Base-by-base conservation (phyloP, 2,113 vertebrate species). In the Hippoglossus stenolepis region DNA sequence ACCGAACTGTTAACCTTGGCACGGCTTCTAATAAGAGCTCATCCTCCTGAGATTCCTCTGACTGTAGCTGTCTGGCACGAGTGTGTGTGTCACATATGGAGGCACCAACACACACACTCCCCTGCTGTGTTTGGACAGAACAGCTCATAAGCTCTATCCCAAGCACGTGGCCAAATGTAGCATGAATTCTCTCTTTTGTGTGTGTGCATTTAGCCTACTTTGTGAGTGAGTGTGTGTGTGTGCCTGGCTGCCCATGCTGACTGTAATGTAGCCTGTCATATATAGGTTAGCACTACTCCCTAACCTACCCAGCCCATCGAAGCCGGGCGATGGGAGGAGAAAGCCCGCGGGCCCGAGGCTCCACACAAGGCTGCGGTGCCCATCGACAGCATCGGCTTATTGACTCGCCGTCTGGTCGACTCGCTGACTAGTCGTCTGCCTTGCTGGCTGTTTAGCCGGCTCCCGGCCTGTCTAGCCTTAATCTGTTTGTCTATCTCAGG, bases 251-350 rank as follows among this genome's bases (percentile, higher is more conserved):
- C 83, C 78, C 87, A 79, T 28, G 85, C 79, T 96, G 95, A 96
- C 94, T 94, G 90, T 96, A 94, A 96, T 95, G 87, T 80, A 84
- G 90, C 82, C 93, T 96, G 96, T 97, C 96, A 93, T 95, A 98
- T 95, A 92, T 97, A 95, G 96, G 95, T 96, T 96, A 93, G 64
- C 85, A 64, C 84, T 82, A 93, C 95, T 95, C 89, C 90, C 94
- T 93, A 95, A 95, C 93, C 92, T 88, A 85, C 31, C 65, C 81
- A 79, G 81, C 90, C 89, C 85, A 91, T 91, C 84, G 75, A 66
- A 79, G 82, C 43, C 70, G 24, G 66, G 76, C 43, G 77, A 75
- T 23, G 82, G 75, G 81, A 73, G 81, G 93, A 93, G 90, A 77
- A 79, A 73, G 70, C 81, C 62, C 84, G 71, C 54, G 59, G 87